These are phyloP conservation scores for Tinamus major DNA, from an alignment of 2,797 vertebrate genomes.

Conservation along the genomic window DNA sequence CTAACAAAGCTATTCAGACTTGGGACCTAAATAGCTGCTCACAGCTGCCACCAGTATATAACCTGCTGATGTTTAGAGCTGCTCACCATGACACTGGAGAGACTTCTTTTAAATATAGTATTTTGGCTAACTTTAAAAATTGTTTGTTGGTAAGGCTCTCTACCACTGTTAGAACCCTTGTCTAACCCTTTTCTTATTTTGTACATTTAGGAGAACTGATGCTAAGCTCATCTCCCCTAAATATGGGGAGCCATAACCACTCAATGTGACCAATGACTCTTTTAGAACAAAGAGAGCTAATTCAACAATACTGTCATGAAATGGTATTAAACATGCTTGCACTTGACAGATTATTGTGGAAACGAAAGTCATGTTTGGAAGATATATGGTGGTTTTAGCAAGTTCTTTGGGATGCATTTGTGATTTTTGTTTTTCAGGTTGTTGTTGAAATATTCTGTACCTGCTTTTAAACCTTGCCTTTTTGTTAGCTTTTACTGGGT, in stretches of 20 bases:
- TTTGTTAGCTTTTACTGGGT: neutral
- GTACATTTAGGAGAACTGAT: neutral
- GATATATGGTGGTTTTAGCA: neutral
- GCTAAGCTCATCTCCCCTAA: neutral
- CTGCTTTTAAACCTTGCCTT: neutral
- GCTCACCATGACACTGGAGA: neutral
- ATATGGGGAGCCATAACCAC: neutral
- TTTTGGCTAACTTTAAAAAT: conserved; percentile 5
- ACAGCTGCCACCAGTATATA: conserved; percentile 56
- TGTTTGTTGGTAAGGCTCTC: neutral
- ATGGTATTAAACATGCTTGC: neutral
- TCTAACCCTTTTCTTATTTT: neutral
- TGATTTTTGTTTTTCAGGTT: neutral
- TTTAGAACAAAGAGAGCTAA: neutral
- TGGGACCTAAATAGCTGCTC: conserved; percentile 27
- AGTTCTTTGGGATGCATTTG: neutral
- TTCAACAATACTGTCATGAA: neutral
- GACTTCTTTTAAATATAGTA: conserved; percentile 6
- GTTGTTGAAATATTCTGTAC: neutral
- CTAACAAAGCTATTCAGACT: neutral
- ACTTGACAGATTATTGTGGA: neutral
- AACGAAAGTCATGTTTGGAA: neutral
- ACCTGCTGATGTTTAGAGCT: conserved; percentile 22
- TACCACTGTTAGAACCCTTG: neutral
- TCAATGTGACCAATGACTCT: neutral